Evolutionary conservation across 2,113 vertebrate genomes (phyloP), one percentile per base, ranked within the genome.

Genomic region (Archocentrus centrarchus): DNA sequence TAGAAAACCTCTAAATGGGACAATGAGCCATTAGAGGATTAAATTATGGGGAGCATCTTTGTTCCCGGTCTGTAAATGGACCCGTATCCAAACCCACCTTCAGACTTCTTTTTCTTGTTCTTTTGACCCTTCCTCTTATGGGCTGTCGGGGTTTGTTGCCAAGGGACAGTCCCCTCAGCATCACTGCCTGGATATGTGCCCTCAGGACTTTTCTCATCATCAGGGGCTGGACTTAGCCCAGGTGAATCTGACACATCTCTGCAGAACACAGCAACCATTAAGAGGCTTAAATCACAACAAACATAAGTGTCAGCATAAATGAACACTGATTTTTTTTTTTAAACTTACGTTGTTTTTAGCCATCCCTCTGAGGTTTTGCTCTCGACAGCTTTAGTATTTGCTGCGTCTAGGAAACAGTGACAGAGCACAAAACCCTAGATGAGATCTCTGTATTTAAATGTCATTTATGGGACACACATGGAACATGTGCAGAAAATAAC

Each of bases 71-170:
- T 44, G 39, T 15, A 68, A 47, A 13, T 27, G 14, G 41, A 1
- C 22, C 1, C 0, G 8, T 68, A 70, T 70, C 2, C 53, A 18
- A 41, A 84, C 84, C 11, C 84, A 98, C 97, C 97, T 91, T 97
- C 96, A 59, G 94, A 90, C 92, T 97, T 97, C 73, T 96, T 96
- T 85, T 96, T 97, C 92, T 97, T 98, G 83, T 96, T 93, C 84
- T 96, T 98, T 89, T 96, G 97, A 90, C 93, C 86, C 91, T 94
- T 97, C 83, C 93, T 97, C 81, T 95, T 95, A 20, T 93, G 88
- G 60, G 91, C 94, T 18, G 94, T 83, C 9, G 95, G 41, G 3
- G 95, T 59, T 2, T 96, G 96, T 77, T 93, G 90, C 93, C 94
- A 84, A 89, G 92, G 7, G 78, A 91, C 70, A 0, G 88, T 89